These are phyloP conservation scores for Erythrocercus mccallii DNA, from an alignment of 2,113 vertebrate genomes.

Conservation along the genomic window DNA sequence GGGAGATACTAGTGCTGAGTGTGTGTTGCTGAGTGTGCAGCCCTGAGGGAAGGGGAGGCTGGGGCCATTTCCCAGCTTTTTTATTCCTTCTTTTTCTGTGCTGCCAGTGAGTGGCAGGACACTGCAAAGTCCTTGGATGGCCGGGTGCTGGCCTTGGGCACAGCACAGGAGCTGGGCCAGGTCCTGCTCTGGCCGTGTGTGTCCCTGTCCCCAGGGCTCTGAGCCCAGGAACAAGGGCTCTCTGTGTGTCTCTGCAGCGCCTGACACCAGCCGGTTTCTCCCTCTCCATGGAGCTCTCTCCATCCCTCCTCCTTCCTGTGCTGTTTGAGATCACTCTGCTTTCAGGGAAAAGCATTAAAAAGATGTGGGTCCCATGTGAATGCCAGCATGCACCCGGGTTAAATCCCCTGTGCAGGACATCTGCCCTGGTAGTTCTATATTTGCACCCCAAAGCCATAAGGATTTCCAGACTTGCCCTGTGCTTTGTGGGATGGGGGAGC, in stretches of 20 bases:
- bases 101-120: neutral
- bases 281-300: neutral
- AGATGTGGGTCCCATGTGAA: rapidly evolving
- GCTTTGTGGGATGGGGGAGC: neutral
- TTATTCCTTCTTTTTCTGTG: neutral
- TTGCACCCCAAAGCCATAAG: neutral
- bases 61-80: neutral
- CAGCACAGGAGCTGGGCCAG: neutral
- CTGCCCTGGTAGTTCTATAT: neutral
- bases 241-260: neutral
- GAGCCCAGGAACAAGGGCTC: conserved; percentile 31
- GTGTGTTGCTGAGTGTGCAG: neutral
- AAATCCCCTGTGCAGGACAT: neutral
- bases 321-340: neutral
- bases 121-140: rapidly evolving
- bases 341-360: rapidly evolving
- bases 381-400: rapidly evolving
- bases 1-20: rapidly evolving
- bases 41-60: neutral
- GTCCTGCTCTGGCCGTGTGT: neutral
- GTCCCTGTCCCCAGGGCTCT: neutral
- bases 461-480: neutral
- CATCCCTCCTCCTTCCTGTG: neutral
- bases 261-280: conserved; percentile 9
- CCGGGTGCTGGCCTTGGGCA: neutral